Base-by-base conservation (phyloP, 2,888 invertebrate species). In the Drosophila parthenogenetica region DNA sequence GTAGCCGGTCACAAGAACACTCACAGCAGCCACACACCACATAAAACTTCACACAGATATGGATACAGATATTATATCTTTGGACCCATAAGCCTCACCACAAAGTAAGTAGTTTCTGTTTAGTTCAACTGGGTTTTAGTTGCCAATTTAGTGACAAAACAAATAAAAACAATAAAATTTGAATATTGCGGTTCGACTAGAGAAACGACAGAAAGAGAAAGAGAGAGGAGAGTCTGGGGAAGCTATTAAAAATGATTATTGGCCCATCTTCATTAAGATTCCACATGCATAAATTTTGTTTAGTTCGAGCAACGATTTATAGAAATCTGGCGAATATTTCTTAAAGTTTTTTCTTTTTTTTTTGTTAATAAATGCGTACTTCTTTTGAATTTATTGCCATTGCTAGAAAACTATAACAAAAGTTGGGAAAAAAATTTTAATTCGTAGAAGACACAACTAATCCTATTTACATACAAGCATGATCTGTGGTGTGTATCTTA, bases 231-330 rank as follows among this genome's bases (percentile, higher is more conserved):
- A 13, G 4, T 11, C 64, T 86, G 64, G 61, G 68, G 74, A 80
- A 80, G 73, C 77, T 50, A 81, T 87, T 84, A 80, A 84, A 83
- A 78, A 73, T 83, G 71, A 83, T 88, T 88, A 83, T 88, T 86
- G 75, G 80, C 71, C 77, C 72, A 72, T 80, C 77, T 77, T 84
- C 78, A 86, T 86, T 83, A 78, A 70, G 69, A 82, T 82, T 88
- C 73, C 64, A 69, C 70, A 66, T 81, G 82, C 79, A 85, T 87
- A 82, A 81, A 82, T 84, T 75, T 68, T 46, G 45, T 35, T 58
- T 57, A 8, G 48, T 22, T 42, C 49, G 37, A 43, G 50, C 72
- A 39, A 54, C 65, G 50, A 73, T 73, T 75, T 75, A 73, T 73
- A 48, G 77, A 76, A 71, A 57, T 46, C 39, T 55, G 16, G 19